These are phyloP conservation scores for Troides helena DNA, from an alignment of 2,888 invertebrate species.

Conservation along the genomic window DNA sequence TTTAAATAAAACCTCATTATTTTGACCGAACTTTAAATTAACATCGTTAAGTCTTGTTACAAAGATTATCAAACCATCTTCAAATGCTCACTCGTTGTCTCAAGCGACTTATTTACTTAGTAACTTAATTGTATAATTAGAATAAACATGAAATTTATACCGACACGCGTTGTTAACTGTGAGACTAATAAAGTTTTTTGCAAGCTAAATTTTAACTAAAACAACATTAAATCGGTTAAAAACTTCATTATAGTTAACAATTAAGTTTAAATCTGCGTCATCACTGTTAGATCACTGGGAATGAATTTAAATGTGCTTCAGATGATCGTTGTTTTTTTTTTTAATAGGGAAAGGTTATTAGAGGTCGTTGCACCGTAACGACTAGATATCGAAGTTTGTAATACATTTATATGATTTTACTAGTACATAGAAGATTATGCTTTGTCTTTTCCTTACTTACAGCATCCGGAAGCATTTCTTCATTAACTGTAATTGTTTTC, in stretches of 20 bases:
- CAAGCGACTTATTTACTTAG: constrained; percentile 15
- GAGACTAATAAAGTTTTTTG: constrained; percentile 10
- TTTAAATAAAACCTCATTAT: background rate
- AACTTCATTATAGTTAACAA: background rate
- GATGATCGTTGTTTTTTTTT: background rate
- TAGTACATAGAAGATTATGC: too few relatives aligned
- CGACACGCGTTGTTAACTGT: constrained; percentile 23
- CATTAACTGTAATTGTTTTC: too few relatives aligned
- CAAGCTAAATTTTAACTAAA: constrained; percentile 5
- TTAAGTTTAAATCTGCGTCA: background rate
- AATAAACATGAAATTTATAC: constrained; percentile 6
- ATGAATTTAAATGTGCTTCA: too few relatives aligned
- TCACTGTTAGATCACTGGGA: background rate
- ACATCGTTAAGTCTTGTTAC: background rate
- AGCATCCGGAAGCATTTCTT: too few relatives aligned
- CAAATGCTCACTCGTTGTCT: constrained; percentile 5
- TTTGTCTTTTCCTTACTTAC: too few relatives aligned
- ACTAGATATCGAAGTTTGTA: too few relatives aligned
- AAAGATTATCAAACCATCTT: background rate
- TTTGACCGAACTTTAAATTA: background rate
- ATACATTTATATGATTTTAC: too few relatives aligned
- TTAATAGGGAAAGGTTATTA: background rate
- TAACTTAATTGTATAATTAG: constrained; percentile 17
- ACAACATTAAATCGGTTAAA: background rate
- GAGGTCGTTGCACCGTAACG: too few relatives aligned